phyloP scores from a whole-genome alignment of 2,797 vertebrate species.

The Pseudotriccus pelzelni region DNA sequence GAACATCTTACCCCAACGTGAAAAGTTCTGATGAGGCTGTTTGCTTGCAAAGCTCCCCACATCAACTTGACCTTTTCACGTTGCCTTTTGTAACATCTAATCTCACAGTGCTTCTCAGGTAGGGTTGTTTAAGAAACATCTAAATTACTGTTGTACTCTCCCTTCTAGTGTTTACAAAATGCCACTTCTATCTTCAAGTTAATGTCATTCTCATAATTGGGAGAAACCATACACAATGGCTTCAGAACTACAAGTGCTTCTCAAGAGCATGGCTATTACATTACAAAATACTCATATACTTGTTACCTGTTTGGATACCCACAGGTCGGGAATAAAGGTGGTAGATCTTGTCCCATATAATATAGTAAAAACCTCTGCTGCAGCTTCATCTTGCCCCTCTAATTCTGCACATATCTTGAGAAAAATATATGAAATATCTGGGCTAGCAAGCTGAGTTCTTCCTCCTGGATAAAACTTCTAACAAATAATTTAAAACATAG shows the following conservation, averaged over 20 bases:
- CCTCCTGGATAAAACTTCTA: not conserved
- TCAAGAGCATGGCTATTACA: constrained; percentile 42
- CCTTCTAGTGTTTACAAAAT: constrained; percentile 61
- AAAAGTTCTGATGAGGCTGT: constrained; percentile 29
- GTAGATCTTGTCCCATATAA: not conserved
- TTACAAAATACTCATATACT: not conserved
- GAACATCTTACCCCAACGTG: constrained; percentile 21
- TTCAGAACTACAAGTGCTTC: constrained; percentile 45
- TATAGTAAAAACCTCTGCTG: not conserved
- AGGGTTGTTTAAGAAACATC: constrained; percentile 66
- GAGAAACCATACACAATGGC: constrained; percentile 45
- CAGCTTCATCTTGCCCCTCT: not conserved
- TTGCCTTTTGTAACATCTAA: constrained; percentile 32
- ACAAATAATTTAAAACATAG: not conserved
- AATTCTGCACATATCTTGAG: not conserved
- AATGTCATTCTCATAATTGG: constrained; percentile 56
- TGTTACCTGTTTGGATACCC: not conserved
- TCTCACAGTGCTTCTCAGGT: constrained; percentile 30
- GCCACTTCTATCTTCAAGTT: constrained; percentile 44
- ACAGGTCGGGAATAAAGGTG: not conserved
- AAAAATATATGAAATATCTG: not conserved
- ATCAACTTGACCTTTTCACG: constrained; percentile 68
- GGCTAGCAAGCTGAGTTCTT: not conserved
- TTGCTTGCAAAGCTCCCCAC: constrained; percentile 40
- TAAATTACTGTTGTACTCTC: constrained; percentile 62